Evolutionary conservation across 1,140 invertebrate genomes (phyloP).

Genomic region (Lethocerus indicus): DNA sequence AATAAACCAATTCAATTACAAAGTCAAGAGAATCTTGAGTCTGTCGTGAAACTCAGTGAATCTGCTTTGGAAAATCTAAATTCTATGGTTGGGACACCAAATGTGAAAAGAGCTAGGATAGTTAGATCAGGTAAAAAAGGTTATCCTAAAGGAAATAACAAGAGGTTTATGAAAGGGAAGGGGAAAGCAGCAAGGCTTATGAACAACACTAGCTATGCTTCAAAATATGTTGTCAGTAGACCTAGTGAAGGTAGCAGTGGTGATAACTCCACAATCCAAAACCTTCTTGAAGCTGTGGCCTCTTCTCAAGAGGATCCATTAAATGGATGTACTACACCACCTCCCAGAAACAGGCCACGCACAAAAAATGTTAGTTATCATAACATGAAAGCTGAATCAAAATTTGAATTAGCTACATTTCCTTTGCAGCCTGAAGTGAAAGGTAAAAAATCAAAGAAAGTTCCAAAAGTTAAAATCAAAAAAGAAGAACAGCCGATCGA

Average conservation of each 20-base stretch:
- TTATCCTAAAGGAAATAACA: constrained; percentile 20
- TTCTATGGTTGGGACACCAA: too few species aligned
- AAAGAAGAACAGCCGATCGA: constrained; percentile 6
- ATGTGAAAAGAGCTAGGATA: constrained; percentile 3
- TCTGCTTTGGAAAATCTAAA: too few species aligned
- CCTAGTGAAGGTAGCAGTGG: too few species aligned
- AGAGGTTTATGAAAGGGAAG: constrained; percentile 33
- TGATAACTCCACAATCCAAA: too few species aligned
- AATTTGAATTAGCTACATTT: constrained; percentile 28
- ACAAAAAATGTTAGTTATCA: constrained; percentile 46
- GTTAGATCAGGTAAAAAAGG: constrained; percentile 11
- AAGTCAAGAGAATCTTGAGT: too few species aligned
- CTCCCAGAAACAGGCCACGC: constrained; percentile 32
- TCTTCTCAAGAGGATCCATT: constrained; percentile 9
- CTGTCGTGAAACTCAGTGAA: too few species aligned
- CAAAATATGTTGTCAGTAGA: constrained; percentile 21
- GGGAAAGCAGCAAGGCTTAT: constrained; percentile 17
- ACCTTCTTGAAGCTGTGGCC: constrained; percentile 4
- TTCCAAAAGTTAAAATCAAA: constrained; percentile 4
- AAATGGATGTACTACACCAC: constrained; percentile 18
- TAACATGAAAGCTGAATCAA: constrained; percentile 28
- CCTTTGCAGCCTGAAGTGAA: constrained; percentile 11
- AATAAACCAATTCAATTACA: too few species aligned
- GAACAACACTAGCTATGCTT: constrained; percentile 15
- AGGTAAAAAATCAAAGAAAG: constrained; percentile 5